Evolutionary conservation across 2,797 vertebrate species (phyloP).

Genomic region (Betta splendens): DNA sequence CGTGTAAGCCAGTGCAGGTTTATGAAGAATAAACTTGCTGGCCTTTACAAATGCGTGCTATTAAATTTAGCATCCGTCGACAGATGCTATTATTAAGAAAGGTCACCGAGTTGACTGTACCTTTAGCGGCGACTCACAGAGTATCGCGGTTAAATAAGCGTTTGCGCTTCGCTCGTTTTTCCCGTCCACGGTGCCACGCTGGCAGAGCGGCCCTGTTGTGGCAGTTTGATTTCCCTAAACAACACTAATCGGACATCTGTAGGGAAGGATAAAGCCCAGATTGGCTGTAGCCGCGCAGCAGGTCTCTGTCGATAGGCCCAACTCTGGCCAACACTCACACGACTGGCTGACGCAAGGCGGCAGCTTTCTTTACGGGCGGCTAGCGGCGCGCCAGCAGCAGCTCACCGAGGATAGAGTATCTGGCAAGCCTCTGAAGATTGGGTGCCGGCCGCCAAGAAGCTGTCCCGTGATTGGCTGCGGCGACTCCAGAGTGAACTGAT

Average conservation of each 20-base stretch:
- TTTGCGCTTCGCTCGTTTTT: slow-evolving; percentile 40
- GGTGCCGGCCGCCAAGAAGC: slow-evolving; percentile 65
- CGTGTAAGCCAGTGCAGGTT: slow-evolving; percentile 24
- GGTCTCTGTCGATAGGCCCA: slow-evolving; percentile 71
- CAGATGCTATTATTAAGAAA: slow-evolving; percentile 9
- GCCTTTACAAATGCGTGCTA: slow-evolving; percentile 41
- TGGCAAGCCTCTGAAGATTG: slow-evolving; percentile 71
- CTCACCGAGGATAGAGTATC: slow-evolving; percentile 67
- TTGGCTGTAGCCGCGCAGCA: slow-evolving; percentile 64
- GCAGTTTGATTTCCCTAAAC: slow-evolving; percentile 75
- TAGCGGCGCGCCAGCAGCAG: slow-evolving; percentile 54
- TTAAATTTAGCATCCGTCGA: slow-evolving; percentile 47
- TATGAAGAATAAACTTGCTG: slow-evolving; percentile 52
- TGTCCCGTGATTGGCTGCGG: slow-evolving; percentile 67
- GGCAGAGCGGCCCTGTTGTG: slow-evolving; percentile 64
- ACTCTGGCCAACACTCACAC: slow-evolving; percentile 61
- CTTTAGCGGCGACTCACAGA: slow-evolving; percentile 10
- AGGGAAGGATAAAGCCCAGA: slow-evolving; percentile 78
- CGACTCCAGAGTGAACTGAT: slow-evolving; percentile 61
- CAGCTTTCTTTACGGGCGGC: slow-evolving; percentile 72
- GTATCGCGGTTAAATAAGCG: slow-evolving; percentile 33
- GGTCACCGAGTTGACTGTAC: slow-evolving; percentile 8
- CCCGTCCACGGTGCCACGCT: slow-evolving; percentile 45
- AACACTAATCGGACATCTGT: slow-evolving; percentile 80
- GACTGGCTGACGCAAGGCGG: slow-evolving; percentile 60